phyloP scores from a whole-genome alignment of 2,113 vertebrate genomes.

The Sebastes fasciatus region DNA sequence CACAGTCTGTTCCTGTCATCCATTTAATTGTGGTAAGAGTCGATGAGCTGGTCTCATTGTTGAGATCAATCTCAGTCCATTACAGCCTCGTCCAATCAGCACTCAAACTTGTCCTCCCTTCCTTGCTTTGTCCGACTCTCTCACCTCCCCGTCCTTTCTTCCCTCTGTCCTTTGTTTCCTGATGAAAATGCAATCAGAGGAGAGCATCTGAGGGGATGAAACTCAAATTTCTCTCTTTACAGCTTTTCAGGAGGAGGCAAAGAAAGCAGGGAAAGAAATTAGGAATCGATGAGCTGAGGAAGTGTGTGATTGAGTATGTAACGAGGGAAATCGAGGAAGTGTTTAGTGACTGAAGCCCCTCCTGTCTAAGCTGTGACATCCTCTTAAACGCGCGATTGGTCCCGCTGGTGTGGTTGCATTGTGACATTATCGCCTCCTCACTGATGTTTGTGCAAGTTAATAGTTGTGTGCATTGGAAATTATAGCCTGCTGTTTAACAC shows the following conservation, averaged over 20 bases:
- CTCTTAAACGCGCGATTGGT: slow-evolving; percentile 75
- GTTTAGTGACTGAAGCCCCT: slow-evolving; percentile 60
- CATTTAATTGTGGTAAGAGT: slow-evolving; percentile 35
- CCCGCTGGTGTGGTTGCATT: slow-evolving; percentile 76
- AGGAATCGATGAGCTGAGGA: slow-evolving; percentile 65
- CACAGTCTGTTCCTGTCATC: slow-evolving; percentile 23
- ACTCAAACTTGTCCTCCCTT: slow-evolving; percentile 37
- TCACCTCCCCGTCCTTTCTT: slow-evolving; percentile 47
- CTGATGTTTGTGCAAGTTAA: slow-evolving; percentile 78
- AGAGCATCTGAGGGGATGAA: slow-evolving; percentile 64
- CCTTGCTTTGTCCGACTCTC: slow-evolving; percentile 40
- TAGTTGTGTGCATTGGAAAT: slow-evolving; percentile 73
- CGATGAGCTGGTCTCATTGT: slow-evolving; percentile 77
- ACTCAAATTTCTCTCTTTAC: slow-evolving; percentile 39
- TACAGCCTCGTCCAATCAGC: slow-evolving; percentile 42
- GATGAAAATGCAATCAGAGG: slow-evolving; percentile 70
- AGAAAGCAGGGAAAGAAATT: slow-evolving; percentile 58
- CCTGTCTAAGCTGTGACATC: slow-evolving; percentile 66
- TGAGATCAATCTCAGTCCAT: slow-evolving; percentile 53
- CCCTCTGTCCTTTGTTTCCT: slow-evolving; percentile 57
- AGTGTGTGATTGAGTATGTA: slow-evolving; percentile 58
- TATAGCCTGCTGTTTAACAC: slow-evolving; percentile 83
- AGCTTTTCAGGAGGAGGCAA: slow-evolving; percentile 68
- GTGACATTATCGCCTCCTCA: slow-evolving; percentile 63
- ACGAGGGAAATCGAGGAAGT: slow-evolving; percentile 70